Percentiles rank a stretch among this genome's conserved stretches.
phyloP scores from a whole-genome alignment of 1,140 invertebrate species.

The Orchesella cincta region DNA sequence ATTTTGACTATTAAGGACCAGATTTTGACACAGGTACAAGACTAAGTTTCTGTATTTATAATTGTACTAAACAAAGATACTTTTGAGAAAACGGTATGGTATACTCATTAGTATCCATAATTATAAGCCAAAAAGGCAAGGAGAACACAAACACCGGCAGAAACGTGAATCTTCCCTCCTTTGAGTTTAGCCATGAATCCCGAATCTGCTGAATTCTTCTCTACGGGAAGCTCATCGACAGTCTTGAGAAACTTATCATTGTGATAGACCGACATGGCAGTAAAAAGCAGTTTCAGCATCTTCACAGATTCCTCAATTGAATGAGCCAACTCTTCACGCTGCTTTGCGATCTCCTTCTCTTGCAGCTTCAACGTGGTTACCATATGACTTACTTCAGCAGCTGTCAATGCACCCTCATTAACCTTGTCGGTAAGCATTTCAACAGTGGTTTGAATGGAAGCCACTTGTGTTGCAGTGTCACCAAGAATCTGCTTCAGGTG shows the following conservation, averaged over 20 bases:
- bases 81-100: no score
- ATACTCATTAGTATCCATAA: no score
- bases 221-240: no score
- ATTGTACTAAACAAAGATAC: no score
- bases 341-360: background rate
- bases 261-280: background rate
- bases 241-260: background rate
- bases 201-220: no score
- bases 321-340: background rate
- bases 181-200: no score
- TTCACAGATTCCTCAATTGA: background rate
- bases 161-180: no score
- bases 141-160: no score
- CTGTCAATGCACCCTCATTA: background rate
- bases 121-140: no score
- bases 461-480: background rate
- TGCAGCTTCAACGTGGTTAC: background rate
- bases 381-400: background rate
- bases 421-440: background rate
- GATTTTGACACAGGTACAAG: no score
- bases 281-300: background rate
- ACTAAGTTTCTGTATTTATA: no score
- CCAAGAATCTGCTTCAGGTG: constrained; percentile 19
- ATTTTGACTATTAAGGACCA: no score
- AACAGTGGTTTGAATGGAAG: background rate